Evolutionary conservation across 2,797 vertebrate species (phyloP).

Genomic region (Psittacula derbiana): DNA sequence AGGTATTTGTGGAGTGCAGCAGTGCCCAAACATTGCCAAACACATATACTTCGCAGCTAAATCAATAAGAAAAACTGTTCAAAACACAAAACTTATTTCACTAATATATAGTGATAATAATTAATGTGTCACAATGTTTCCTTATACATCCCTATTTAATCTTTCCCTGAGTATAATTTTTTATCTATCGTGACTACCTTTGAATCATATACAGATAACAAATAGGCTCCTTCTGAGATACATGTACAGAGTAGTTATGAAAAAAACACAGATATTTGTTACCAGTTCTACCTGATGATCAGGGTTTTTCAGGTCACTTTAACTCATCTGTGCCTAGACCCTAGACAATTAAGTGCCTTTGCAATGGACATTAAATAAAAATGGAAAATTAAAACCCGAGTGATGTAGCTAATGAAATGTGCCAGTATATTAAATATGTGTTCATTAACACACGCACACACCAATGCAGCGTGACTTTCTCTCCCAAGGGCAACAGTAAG

Average conservation of each 20-base stretch:
- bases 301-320: neutral
- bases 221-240: neutral
- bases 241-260: neutral
- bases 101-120: neutral
- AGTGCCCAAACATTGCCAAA: neutral
- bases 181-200: neutral
- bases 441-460: conserved; percentile 27
- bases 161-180: neutral
- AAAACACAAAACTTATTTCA: neutral
- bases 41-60: neutral
- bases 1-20: neutral
- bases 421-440: conserved; percentile 22
- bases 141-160: neutral
- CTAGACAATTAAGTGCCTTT: neutral
- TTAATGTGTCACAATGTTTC: neutral
- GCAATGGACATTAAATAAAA: neutral
- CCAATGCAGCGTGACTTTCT: neutral
- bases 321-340: neutral
- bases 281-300: neutral
- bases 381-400: neutral
- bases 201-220: neutral
- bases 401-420: neutral
- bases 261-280: neutral
- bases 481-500: conserved; percentile 31
- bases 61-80: neutral